Conservation (phyloP, 1,140 invertebrate species). For the Manduca sexta region DNA sequence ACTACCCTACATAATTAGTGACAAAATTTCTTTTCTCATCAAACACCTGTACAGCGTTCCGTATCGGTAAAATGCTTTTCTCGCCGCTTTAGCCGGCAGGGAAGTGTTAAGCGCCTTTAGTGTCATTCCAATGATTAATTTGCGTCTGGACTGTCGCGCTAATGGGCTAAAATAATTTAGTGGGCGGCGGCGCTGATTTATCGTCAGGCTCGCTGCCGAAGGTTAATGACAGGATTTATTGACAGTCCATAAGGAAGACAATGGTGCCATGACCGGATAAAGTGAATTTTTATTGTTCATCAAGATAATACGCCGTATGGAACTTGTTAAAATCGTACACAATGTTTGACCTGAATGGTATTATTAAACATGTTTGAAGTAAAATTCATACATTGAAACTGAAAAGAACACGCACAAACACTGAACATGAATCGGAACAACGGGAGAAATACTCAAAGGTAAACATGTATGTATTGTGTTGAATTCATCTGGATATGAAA, state of each 20-base stretch:
- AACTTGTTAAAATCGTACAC: too few relatives aligned
- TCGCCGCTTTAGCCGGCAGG: constrained; percentile 26
- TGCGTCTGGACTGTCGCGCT: constrained; percentile 55
- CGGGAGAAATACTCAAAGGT: too few relatives aligned
- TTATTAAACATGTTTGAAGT: too few relatives aligned
- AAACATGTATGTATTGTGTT: too few relatives aligned
- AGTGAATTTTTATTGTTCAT: too few relatives aligned
- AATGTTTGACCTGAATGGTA: too few relatives aligned
- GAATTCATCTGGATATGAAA: too few relatives aligned
- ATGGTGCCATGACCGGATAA: background rate
- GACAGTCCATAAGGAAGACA: constrained; percentile 22
- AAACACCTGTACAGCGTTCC: background rate
- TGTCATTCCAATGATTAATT: constrained; percentile 70
- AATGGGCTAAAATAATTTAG: constrained; percentile 70
- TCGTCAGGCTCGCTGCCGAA: constrained; percentile 32
- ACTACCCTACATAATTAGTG: too few relatives aligned
- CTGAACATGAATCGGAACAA: too few relatives aligned
- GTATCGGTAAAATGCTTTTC: constrained; percentile 8
- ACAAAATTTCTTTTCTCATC: background rate
- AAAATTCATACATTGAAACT: too few relatives aligned
- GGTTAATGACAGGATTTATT: constrained; percentile 35
- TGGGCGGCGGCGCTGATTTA: constrained; percentile 57
- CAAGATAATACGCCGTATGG: too few relatives aligned
- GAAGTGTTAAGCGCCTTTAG: constrained; percentile 65
- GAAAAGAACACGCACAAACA: too few relatives aligned